Evolutionary conservation across 2,113 vertebrate genomes (phyloP).

Genomic region (Hydrolagus affinis): DNA sequence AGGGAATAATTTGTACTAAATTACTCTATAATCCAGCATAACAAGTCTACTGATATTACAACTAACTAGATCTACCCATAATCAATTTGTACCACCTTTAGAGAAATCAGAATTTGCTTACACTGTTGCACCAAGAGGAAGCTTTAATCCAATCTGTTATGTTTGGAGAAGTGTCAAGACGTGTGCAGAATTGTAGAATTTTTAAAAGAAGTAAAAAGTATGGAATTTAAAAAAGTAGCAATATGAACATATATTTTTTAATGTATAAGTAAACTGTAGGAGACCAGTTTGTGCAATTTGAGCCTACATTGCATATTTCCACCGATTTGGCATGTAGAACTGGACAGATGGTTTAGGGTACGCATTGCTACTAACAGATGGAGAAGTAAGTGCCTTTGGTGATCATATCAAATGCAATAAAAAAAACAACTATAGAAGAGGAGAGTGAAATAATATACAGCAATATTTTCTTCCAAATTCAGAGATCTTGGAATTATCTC

Average conservation of each 20-base stretch:
- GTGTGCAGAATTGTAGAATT: neutral
- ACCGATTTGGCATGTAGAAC: slow-evolving; percentile 15
- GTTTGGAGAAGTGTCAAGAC: neutral
- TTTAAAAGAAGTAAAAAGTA: neutral
- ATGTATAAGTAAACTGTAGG: neutral
- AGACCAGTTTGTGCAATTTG: neutral
- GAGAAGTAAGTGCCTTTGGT: neutral
- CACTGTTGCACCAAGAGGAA: neutral
- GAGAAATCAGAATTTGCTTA: neutral
- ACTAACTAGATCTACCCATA: too few species aligned
- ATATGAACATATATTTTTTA: neutral
- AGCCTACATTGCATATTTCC: slow-evolving; percentile 6
- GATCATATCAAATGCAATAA: slow-evolving; percentile 20
- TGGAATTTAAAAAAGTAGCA: neutral
- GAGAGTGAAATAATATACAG: neutral
- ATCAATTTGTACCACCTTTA: neutral
- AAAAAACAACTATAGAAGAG: neutral
- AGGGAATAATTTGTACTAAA: too few species aligned
- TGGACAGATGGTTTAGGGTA: slow-evolving; percentile 18
- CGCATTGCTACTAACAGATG: slow-evolving; percentile 25
- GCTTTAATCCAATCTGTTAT: neutral
- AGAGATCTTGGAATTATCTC: neutral
- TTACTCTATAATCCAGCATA: too few species aligned
- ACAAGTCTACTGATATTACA: too few species aligned
- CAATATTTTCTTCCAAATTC: neutral